These are phyloP conservation scores for Tipula vernalis DNA, from an alignment of 2,888 invertebrate species.

Conservation along the genomic window DNA sequence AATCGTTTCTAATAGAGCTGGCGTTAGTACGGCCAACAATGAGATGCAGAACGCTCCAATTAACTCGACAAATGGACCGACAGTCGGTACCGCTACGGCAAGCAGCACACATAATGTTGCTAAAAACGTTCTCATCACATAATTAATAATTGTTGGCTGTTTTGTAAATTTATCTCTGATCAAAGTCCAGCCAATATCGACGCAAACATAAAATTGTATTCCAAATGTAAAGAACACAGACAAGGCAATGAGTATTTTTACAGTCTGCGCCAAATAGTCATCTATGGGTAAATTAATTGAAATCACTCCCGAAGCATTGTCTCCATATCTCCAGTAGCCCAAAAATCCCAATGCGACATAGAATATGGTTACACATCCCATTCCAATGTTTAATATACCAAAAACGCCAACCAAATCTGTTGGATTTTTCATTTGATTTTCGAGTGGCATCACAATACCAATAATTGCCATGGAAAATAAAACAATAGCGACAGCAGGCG, in stretches of 20 bases:
- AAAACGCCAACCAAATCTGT: constrained; percentile 64
- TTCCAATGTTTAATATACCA: constrained; percentile 83
- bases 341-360: constrained; percentile 86
- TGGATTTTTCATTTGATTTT: constrained; percentile 86
- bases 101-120: constrained; percentile 56
- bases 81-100: constrained; percentile 77
- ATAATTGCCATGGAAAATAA: constrained; percentile 98
- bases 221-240: constrained; percentile 93
- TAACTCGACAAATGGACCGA: constrained; percentile 79
- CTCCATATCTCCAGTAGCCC: constrained; percentile 75
- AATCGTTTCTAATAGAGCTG: constrained; percentile 70
- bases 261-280: constrained; percentile 69
- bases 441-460: constrained; percentile 86
- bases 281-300: constrained; percentile 66
- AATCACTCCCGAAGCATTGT: constrained; percentile 56
- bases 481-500: constrained; percentile 87
- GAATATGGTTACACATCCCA: constrained; percentile 76
- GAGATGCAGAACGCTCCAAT: constrained; percentile 92
- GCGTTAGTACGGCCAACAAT: constrained; percentile 77
- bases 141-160: constrained; percentile 57
- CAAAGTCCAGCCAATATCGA: constrained; percentile 80
- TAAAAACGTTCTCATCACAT: constrained; percentile 54
- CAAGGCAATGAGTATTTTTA: constrained; percentile 72
- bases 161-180: constrained; percentile 61
- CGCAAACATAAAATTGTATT: constrained; percentile 92